phyloP scores from a whole-genome alignment of 2,797 vertebrate genomes.

The Petrocephalus schoutedeni region DNA sequence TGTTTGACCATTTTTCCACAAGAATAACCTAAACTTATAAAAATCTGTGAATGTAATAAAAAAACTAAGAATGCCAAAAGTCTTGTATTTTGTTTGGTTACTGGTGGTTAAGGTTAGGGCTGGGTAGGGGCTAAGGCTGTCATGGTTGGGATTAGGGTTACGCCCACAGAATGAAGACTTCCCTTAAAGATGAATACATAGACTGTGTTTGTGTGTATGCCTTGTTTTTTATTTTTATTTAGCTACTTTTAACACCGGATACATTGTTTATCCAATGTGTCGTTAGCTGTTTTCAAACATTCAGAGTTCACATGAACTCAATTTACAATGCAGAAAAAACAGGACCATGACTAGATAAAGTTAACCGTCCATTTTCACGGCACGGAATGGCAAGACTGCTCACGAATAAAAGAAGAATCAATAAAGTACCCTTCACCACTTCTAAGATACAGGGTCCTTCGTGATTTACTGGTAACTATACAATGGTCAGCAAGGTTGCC shows the following conservation, averaged over 20 bases:
- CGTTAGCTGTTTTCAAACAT: not conserved
- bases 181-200: no score
- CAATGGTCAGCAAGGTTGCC: not conserved
- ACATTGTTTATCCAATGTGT: not conserved
- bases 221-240: not conserved
- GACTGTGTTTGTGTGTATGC: no score
- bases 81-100: no score
- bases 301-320: not conserved
- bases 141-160: no score
- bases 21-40: no score
- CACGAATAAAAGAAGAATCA: not conserved
- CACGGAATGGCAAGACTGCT: not conserved
- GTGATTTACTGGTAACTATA: not conserved
- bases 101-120: no score
- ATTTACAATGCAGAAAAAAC: not conserved
- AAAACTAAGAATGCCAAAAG: no score
- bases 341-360: not conserved
- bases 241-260: not conserved
- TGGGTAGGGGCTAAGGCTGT: no score
- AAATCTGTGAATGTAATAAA: no score
- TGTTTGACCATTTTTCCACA: no score
- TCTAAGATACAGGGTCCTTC: not conserved
- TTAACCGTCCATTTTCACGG: not conserved
- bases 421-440: not conserved
- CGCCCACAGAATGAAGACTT: no score